Percentiles rank a stretch among this genome's conserved stretches.
Conservation (phyloP, 2,888 invertebrate species). For the Ichneumoninae sp. region DNA sequence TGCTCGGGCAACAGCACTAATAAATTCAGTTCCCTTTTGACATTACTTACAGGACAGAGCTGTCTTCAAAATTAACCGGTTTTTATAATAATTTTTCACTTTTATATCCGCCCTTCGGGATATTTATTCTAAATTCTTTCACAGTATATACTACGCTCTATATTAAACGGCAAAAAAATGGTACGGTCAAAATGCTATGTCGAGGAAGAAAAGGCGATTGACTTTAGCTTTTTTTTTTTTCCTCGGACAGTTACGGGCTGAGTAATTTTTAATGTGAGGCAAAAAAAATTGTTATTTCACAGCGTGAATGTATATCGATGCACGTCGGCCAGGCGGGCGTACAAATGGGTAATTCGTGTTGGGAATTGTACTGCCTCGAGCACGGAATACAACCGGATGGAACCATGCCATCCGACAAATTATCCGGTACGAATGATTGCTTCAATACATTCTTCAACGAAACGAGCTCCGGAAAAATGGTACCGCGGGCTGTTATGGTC, state of each 20-base stretch:
- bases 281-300: conserved; percentile 70
- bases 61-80: conserved; percentile 71
- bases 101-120: conserved; percentile 3
- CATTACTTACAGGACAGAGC: conserved; percentile 62
- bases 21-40: conserved; percentile 61
- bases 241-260: background rate
- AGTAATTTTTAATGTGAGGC: background rate
- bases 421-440: conserved; percentile 83
- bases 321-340: conserved; percentile 95
- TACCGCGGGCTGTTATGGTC: conserved; percentile 94
- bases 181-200: conserved; percentile 39
- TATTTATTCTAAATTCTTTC: conserved; percentile 47
- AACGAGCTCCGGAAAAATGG: conserved; percentile 94
- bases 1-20: conserved; percentile 50
- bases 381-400: conserved; percentile 93
- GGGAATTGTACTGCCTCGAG: conserved; percentile 93
- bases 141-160: conserved; percentile 42
- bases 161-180: conserved; percentile 63
- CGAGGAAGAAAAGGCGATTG: background rate
- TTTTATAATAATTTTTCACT: conserved; percentile 57
- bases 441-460: conserved; percentile 93
- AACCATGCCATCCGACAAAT: conserved; percentile 87
- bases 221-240: background rate
- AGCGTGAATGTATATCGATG: conserved; percentile 95
- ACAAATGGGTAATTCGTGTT: conserved; percentile 93